Evolutionary conservation across 1,140 invertebrate genomes (phyloP).

Genomic region (Drosophila ohnishii): DNA sequence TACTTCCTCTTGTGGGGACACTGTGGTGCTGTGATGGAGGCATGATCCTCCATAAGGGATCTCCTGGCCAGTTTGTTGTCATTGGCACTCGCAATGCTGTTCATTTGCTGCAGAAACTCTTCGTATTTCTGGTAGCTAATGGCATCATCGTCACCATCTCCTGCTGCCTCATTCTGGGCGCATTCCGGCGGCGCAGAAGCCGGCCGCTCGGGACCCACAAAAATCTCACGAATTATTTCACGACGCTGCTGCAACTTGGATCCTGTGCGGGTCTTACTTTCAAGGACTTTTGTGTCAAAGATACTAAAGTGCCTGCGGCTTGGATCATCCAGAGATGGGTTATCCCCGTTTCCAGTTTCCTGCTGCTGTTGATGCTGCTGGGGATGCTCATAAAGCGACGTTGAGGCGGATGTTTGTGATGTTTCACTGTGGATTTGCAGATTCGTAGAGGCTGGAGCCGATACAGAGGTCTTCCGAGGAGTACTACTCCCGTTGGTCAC

Average conservation of each 20-base stretch:
- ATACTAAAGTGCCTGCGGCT: conserved; percentile 84
- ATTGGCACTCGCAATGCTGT: conserved; percentile 82
- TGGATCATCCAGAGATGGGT: conserved; percentile 84
- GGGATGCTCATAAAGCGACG: conserved; percentile 83
- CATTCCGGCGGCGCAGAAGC: conserved; percentile 86
- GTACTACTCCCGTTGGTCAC: conserved; percentile 67
- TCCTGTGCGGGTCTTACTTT: conserved; percentile 89
- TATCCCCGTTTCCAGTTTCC: conserved; percentile 11
- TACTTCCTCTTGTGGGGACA: conserved; percentile 83
- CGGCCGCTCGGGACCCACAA: conserved; percentile 87
- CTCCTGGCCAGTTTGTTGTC: conserved; percentile 83
- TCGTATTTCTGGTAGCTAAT: conserved; percentile 80
- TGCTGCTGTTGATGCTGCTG: conserved; percentile 47
- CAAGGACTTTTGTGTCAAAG: conserved; percentile 89
- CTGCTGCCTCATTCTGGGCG: conserved; percentile 34
- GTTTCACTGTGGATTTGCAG: conserved; percentile 71
- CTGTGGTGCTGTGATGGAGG: not conserved
- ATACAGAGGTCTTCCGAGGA: conserved; percentile 11
- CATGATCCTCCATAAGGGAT: conserved; percentile 24
- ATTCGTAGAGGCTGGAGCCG: conserved; percentile 81
- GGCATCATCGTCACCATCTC: conserved; percentile 21
- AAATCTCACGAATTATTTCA: conserved; percentile 91
- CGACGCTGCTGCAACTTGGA: conserved; percentile 89
- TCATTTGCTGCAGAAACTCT: conserved; percentile 80
- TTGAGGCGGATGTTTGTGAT: conserved; percentile 69